Base-by-base conservation (phyloP, 2,888 invertebrate species). In the Parelbella ahira region DNA sequence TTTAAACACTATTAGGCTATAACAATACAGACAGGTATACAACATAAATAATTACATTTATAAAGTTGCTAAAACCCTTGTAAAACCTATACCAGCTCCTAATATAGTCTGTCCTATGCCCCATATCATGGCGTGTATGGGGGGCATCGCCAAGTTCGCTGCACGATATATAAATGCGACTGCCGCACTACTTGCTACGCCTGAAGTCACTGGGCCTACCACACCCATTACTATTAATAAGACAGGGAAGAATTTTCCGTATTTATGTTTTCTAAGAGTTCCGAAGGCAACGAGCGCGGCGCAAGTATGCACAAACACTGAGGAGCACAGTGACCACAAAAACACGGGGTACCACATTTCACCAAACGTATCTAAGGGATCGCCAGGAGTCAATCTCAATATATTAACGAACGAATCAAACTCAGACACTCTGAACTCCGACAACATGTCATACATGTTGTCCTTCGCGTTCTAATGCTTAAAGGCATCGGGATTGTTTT, bases 301-400 rank as follows among this genome's bases (percentile, higher is more conserved):
- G 71, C 97, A 93, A 37, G 93, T 93, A 79, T 98, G 97, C 54
- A 98, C 95, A 70, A 97, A 92, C 64, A 97, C 91, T 34, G 97
- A 98, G 6, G 97, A 97, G 75, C 97, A 95, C 65, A 98, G 88
- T 46, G 96, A 96, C 97, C 97, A 98, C 63, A 98, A 89, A 86
- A 98, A 98, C 72, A 98, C 94, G 70, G 97, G 95, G 79, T 97
- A 97, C 97, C 97, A 98, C 94, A 98, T 98, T 83, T 97, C 97
- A 88, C 92, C 88, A 89, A 94, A 92, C 47, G 91, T 92, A 71
- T 91, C 90, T 54, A 93, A 84, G 43, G 90, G 90, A 61, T 90
- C 90, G 53, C 89, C 89, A 47, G 92, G 89, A 49, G 91, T 90
- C 54, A 93, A 78, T 54, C 90, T 91, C 60, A 93, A 88, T 66